These are phyloP conservation scores for Drosophila macrospina DNA, from an alignment of 2,888 invertebrate species.

Conservation along the genomic window DNA sequence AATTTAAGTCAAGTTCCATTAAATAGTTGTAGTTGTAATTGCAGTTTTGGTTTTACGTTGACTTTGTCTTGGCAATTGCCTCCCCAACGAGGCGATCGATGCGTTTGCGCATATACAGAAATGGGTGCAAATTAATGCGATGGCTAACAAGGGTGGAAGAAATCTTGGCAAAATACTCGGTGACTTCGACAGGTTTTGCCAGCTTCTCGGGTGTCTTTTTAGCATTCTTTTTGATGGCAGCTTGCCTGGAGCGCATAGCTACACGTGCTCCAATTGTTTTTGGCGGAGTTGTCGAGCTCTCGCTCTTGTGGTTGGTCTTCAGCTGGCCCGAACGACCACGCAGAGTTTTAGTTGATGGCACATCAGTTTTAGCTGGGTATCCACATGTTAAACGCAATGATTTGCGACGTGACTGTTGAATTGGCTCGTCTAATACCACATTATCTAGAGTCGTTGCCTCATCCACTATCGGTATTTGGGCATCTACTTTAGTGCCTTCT, in stretches of 20 bases:
- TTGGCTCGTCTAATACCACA: not conserved
- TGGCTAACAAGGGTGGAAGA: conserved; percentile 40
- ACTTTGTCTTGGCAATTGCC: conserved; percentile 10
- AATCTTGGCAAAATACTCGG: conserved; percentile 43
- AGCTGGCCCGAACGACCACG: not conserved
- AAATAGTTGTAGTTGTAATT: no score
- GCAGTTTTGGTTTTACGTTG: not conserved
- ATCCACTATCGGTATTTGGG: not conserved
- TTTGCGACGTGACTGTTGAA: not conserved
- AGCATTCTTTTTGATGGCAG: rapidly evolving
- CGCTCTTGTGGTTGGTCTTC: not conserved
- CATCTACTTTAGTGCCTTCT: not conserved
- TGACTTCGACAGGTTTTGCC: conserved; percentile 46
- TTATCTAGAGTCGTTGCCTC: not conserved
- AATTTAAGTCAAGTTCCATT: no score
- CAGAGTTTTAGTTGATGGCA: not conserved
- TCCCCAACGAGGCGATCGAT: conserved; percentile 40
- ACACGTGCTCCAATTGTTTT: conserved; percentile 21
- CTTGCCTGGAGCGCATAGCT: conserved; percentile 23
- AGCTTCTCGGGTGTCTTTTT: not conserved
- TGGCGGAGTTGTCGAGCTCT: not conserved
- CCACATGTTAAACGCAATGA: conserved; percentile 22
- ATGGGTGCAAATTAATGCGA: conserved; percentile 21
- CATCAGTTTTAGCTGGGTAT: rapidly evolving
- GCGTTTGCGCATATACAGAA: conserved; percentile 29